A percentile compares a stretch with the other conserved stretches of the same genome.
Conservation (phyloP, 2,888 invertebrate genomes). For the Amphiduros pacificus region DNA sequence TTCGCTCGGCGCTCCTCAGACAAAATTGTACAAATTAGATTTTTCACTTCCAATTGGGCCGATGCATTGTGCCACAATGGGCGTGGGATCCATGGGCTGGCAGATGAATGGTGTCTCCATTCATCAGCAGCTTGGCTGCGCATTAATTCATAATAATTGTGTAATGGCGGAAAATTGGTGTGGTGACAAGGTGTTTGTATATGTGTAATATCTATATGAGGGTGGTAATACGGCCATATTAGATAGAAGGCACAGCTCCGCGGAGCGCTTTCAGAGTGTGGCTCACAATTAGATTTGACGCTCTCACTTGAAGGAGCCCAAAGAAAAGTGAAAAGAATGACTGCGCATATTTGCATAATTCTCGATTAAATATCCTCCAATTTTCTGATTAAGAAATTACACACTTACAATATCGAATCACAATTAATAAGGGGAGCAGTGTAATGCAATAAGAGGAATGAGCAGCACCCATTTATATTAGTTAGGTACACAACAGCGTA, state of each 20-base stretch:
- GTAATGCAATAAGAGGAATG: constrained; percentile 14
- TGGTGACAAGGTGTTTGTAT: constrained; percentile 7
- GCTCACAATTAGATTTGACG: not conserved
- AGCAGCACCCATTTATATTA: constrained; percentile 15
- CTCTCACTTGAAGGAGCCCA: too few relatives aligned
- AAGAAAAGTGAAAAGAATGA: too few relatives aligned
- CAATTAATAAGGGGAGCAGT: constrained; percentile 19
- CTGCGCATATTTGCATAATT: constrained; percentile 21
- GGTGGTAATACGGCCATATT: not conserved
- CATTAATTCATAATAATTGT: constrained; percentile 2
- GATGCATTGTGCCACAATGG: too few relatives aligned
- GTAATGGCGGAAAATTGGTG: constrained; percentile 15
- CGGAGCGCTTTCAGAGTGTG: not conserved
- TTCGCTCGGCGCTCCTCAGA: too few relatives aligned
- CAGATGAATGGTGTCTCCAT: too few relatives aligned
- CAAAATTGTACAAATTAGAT: too few relatives aligned
- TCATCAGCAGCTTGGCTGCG: not conserved
- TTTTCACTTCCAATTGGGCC: too few relatives aligned
- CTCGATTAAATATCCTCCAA: constrained; percentile 24
- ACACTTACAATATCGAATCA: constrained; percentile 23
- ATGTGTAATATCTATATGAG: constrained; percentile 2
- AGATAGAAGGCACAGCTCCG: not conserved
- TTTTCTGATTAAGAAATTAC: constrained; percentile 26
- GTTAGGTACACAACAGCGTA: constrained; percentile 10
- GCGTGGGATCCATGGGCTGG: too few relatives aligned